Evolutionary conservation across 2,113 vertebrate species (phyloP).

Genomic region (Phylloscopus whistleri): DNA sequence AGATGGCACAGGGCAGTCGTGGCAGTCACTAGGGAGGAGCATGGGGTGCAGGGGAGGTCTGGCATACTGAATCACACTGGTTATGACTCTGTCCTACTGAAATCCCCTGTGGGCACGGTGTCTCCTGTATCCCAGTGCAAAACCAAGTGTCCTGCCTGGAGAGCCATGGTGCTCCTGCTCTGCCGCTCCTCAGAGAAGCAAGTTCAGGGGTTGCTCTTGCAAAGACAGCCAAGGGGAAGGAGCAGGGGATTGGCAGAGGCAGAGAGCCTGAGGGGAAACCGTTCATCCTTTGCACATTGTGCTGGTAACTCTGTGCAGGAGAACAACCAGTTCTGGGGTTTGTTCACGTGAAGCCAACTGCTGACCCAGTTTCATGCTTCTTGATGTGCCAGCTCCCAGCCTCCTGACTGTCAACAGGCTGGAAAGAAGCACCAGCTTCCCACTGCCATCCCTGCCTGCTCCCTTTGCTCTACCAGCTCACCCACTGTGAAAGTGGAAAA

Average conservation of each 20-base stretch:
- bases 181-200: background rate
- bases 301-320: background rate
- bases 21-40: background rate
- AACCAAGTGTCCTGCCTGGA: background rate
- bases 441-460: background rate
- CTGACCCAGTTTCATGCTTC: conserved; percentile 5
- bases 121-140: background rate
- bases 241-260: background rate
- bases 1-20: background rate
- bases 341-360: background rate
- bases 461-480: background rate
- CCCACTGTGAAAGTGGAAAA: background rate
- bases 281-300: background rate
- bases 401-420: background rate
- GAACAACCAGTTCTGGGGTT: background rate
- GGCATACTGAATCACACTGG: background rate
- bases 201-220: background rate
- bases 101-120: background rate
- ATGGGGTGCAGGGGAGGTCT: background rate
- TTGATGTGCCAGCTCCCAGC: background rate
- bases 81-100: background rate
- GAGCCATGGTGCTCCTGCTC: background rate
- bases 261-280: background rate
- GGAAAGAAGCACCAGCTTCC: background rate
- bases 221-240: background rate